Evolutionary conservation across 2,797 vertebrate genomes (phyloP).

Genomic region (Sebastes minor): DNA sequence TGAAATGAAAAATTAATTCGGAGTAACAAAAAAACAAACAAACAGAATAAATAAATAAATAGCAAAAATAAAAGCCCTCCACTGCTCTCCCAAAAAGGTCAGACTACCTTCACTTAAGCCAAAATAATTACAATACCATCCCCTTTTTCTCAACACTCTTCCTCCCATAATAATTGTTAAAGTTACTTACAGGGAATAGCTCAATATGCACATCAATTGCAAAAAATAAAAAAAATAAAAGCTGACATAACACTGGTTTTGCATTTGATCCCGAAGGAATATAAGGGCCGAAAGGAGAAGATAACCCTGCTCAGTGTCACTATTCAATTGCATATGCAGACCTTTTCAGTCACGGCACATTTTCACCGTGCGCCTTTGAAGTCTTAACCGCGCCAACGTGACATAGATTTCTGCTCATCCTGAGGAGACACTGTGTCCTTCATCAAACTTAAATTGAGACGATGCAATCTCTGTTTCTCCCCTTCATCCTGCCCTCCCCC

Average conservation of each 20-base stretch:
- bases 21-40: background rate
- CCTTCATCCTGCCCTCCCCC: background rate
- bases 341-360: slow-evolving; percentile 13
- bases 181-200: background rate
- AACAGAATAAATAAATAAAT: background rate
- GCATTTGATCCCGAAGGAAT: slow-evolving; percentile 8
- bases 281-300: background rate
- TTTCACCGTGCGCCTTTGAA: slow-evolving; percentile 23
- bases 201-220: background rate
- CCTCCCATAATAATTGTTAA: background rate
- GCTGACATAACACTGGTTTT: background rate
- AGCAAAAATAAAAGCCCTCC: background rate
- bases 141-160: background rate
- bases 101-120: background rate
- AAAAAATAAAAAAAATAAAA: background rate
- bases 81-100: background rate
- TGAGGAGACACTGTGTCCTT: slow-evolving; percentile 61
- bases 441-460: slow-evolving; percentile 66
- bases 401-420: slow-evolving; percentile 48
- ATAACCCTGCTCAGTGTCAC: background rate
- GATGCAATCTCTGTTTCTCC: slow-evolving; percentile 38
- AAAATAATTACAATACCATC: background rate
- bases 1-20: background rate
- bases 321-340: background rate
- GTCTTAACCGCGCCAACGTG: slow-evolving; percentile 30